Percentiles rank a stretch among this genome's conserved stretches.
These are phyloP conservation scores for Salmo trutta DNA, from an alignment of 2,797 vertebrate species.

Conservation along the genomic window DNA sequence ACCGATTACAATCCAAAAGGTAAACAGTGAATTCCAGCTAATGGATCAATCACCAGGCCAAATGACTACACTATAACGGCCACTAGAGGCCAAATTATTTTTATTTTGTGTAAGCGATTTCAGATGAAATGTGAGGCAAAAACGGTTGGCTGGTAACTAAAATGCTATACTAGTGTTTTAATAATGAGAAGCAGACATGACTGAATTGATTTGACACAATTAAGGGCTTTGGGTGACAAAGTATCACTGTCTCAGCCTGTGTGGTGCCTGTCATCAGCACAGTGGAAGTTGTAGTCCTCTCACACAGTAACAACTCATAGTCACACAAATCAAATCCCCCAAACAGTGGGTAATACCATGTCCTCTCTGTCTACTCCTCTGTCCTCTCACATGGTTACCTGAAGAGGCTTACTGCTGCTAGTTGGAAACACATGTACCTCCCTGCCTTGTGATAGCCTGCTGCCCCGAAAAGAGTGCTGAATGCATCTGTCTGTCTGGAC, in stretches of 20 bases:
- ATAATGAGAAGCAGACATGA: not conserved
- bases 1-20: conserved; percentile 82
- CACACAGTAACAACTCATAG: not conserved
- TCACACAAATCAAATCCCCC: not conserved
- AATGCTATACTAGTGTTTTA: not conserved
- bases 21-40: conserved; percentile 86
- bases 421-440: not conserved
- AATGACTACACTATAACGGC: conserved; percentile 27
- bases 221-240: not conserved
- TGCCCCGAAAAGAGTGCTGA: not conserved
- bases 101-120: conserved; percentile 18
- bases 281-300: not conserved
- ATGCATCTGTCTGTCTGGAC: not conserved
- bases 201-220: not conserved
- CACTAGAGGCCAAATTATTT: conserved; percentile 39
- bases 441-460: not conserved
- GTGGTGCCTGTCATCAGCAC: not conserved
- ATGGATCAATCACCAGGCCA: conserved; percentile 85
- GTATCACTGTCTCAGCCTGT: not conserved
- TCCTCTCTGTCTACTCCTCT: not conserved
- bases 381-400: not conserved
- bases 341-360: not conserved
- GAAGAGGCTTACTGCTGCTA: not conserved
- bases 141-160: not conserved
- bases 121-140: not conserved